Evolutionary conservation across 1,140 invertebrate genomes (phyloP).

Genomic region (Bombus vancouverensis): DNA sequence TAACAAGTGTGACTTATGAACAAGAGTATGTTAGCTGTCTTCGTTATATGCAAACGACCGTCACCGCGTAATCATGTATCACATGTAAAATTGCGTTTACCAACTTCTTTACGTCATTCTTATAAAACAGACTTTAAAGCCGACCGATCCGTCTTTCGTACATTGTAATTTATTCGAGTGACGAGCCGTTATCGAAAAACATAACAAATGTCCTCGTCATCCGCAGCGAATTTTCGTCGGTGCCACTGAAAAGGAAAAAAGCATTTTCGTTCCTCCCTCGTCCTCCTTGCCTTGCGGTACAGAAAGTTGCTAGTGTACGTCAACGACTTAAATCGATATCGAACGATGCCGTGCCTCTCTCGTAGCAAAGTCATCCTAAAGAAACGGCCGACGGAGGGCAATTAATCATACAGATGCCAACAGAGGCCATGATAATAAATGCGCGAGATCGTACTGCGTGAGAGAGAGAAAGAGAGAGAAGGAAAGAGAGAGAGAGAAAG

Average conservation of each 20-base stretch:
- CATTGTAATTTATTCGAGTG: slow-evolving; percentile 25
- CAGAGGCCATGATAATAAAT: slow-evolving; percentile 53
- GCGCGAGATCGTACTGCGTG: slow-evolving; percentile 22
- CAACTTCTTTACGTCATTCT: slow-evolving; percentile 6
- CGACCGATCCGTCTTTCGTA: background rate
- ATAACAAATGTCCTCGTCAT: slow-evolving; percentile 47
- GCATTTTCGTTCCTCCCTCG: slow-evolving; percentile 12
- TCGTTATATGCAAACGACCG: background rate
- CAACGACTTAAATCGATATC: slow-evolving; percentile 54
- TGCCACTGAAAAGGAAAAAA: background rate
- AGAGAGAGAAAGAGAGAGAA: no score
- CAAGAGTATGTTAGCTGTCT: background rate
- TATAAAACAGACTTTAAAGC: slow-evolving; percentile 8
- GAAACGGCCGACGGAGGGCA: slow-evolving; percentile 31
- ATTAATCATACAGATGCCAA: slow-evolving; percentile 63
- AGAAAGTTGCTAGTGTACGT: background rate
- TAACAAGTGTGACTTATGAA: background rate
- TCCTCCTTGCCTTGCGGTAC: background rate
- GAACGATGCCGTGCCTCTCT: slow-evolving; percentile 47
- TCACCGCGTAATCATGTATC: background rate
- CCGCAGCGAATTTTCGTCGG: slow-evolving; percentile 45
- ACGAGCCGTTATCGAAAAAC: slow-evolving; percentile 45
- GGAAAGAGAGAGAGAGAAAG: no score
- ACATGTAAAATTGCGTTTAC: background rate
- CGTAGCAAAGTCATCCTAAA: slow-evolving; percentile 51